Evolutionary conservation across 2,888 invertebrate genomes (phyloP), one percentile per base, ranked within the genome.

Genomic region (Agrochola macilenta): DNA sequence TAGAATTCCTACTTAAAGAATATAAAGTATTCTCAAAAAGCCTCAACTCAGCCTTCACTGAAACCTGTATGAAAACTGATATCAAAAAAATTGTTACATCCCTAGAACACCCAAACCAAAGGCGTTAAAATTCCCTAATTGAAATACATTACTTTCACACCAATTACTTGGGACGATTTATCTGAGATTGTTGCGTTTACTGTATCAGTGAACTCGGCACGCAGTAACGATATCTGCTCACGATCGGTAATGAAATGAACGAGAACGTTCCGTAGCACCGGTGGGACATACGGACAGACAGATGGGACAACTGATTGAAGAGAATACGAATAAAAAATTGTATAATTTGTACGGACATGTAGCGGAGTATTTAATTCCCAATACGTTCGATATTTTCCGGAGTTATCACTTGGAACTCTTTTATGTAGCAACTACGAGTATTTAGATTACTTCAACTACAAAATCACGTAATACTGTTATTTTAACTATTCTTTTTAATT

Each of bases 171-270:
- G 0, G 12, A 26, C 3, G 30, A 68, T 84, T 86, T 74, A 86
- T 94, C 92, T 93, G 78, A 39, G 49, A 35, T 26, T 76, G 66
- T 14, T 2, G 0, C 66, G 17, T 90, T 81, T 93, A 93, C 93
- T 93, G 71, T 20, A 65, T 12, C 60, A 78, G 84, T 84, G 90
- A 91, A 74, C 83, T 79, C 90, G 84, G 93, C 95, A 93, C 93
- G 94, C 94, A 93, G 94, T 93, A 94, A 94, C 93, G 93, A 95
- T 95, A 95, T 95, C 95, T 94, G 92, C 95, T 95, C 95, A 95
- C 95, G 95, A 95, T 94, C 94, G 91, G 95, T 95, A 95, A 95
- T 95, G 95, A 95, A 95, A 95, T 95, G 95, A 94, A 92, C 93
- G 93, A 92, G 94, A 93, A 92, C 93, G 89, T 89, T 90, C 92